phyloP scores from a whole-genome alignment of 2,797 vertebrate species.

The Pseudochirops cupreus region DNA sequence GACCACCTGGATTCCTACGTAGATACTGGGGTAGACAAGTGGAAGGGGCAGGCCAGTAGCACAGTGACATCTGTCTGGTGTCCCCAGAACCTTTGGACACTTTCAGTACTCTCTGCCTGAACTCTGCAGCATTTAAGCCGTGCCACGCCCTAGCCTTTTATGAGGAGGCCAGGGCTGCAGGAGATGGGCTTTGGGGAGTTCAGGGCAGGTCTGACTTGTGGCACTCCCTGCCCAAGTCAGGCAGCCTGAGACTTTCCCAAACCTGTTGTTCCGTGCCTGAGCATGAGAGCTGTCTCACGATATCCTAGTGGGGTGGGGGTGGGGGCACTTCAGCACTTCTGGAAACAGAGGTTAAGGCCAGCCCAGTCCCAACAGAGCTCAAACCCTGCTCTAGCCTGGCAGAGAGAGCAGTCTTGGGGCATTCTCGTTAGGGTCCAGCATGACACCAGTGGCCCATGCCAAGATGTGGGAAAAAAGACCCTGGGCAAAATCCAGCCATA shows the following conservation, averaged over 20 bases:
- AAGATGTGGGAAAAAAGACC: not conserved
- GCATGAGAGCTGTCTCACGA: not conserved
- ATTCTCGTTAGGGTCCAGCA: not conserved
- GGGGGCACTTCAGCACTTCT: not conserved
- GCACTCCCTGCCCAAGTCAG: not conserved
- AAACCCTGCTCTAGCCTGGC: not conserved
- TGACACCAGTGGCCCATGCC: not conserved
- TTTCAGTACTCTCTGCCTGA: not conserved
- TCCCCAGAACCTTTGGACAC: not conserved
- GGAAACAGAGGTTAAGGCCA: not conserved
- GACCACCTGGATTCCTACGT: not conserved
- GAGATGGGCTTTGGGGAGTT: not conserved
- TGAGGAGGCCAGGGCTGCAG: not conserved
- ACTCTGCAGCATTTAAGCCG: not conserved
- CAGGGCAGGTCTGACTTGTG: not conserved
- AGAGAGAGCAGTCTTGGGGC: not conserved
- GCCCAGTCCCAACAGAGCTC: not conserved
- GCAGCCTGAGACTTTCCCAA: not conserved
- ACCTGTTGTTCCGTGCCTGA: not conserved
- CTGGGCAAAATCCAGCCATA: not conserved
- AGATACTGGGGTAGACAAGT: not conserved
- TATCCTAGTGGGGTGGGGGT: not conserved
- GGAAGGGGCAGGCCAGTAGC: not conserved
- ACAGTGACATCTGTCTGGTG: not conserved
- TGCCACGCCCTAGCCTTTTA: not conserved